Base-by-base conservation (phyloP, 2,888 invertebrate genomes). In the Cryptocephalus moraei region DNA sequence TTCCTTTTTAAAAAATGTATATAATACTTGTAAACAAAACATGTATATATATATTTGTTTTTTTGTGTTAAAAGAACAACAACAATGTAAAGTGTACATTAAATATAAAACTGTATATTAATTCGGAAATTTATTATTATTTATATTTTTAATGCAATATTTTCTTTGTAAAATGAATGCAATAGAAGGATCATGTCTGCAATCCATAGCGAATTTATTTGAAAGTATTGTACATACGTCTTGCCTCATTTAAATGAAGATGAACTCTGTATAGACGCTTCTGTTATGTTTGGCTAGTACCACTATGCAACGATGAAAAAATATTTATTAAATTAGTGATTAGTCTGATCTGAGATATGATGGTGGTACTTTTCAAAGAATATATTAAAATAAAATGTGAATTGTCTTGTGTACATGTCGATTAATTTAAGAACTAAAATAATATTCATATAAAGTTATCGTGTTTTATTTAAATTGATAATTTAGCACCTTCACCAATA, bases 341-440 rank as follows among this genome's bases (percentile, higher is more conserved):
- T 22, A 22, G 22, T 22, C 22, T 22, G 22, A 22, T 22, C 22
- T 22, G 22, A 22, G 22, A 22, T 47, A 48, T 43, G 39, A 41
- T 42, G 44, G 53, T 48, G 57, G 55, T 55, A 55, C 56, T 47
- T 51, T 33, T 44, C 49, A 52, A 54, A 55, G 44, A 39, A 53
- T 56, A 49, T 54, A 53, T 48, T 52, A 58, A 45, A 59, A 60
- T 62, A 63, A 63, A 57, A 59, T 63, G 64, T 65, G 61, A 63
- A 62, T 57, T 66, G 67, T 68, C 64, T 66, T 68, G 68, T 69
- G 68, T 70, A 70, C 62, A 68, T 69, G 69, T 70, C 64, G 62
- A 63, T 62, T 66, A 67, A 62, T 67, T 69, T 68, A 67, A 63
- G 65, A 62, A 70, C 62, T 66, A 68, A 68, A 58, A 66, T 61